Conservation (phyloP, 1,140 invertebrate genomes). For the Bicyclus anynana region DNA sequence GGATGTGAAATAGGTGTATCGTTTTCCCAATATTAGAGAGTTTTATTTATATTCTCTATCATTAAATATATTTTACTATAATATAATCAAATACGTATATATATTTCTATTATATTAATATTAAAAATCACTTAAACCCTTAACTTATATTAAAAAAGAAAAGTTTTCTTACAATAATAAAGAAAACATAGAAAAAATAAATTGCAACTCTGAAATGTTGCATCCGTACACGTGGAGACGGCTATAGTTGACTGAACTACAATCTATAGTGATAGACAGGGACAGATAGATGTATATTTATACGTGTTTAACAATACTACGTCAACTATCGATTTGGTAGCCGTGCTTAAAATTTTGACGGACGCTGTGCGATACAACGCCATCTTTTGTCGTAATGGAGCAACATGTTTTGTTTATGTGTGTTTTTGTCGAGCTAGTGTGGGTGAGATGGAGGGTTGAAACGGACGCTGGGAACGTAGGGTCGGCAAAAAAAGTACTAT, state of each 20-base stretch:
- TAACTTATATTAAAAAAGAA: neutral
- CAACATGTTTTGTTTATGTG: conserved; percentile 26
- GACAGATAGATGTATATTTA: conserved; percentile 24
- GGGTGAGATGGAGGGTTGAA: conserved; percentile 54
- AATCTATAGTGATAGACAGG: conserved; percentile 22
- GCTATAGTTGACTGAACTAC: neutral
- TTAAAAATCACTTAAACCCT: too few species aligned
- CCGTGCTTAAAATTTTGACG: conserved; percentile 25
- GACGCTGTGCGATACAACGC: conserved; percentile 14
- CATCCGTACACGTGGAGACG: neutral
- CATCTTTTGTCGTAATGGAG: conserved; percentile 19
- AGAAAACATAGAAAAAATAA: neutral
- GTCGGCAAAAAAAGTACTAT: conserved; percentile 36
- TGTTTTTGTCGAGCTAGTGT: conserved; percentile 28
- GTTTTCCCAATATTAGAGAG: conserved; percentile 22
- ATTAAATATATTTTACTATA: conserved; percentile 11
- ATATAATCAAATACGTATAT: neutral
- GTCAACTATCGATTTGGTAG: conserved; percentile 26
- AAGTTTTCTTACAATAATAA: neutral
- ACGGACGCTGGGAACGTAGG: conserved; percentile 47
- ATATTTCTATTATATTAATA: too few species aligned
- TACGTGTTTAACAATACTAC: conserved; percentile 30
- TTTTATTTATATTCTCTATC: neutral
- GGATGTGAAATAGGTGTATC: conserved; percentile 49
- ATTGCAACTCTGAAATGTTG: neutral